Conservation (phyloP, 2,888 invertebrate species). For the Metalampra italica region DNA sequence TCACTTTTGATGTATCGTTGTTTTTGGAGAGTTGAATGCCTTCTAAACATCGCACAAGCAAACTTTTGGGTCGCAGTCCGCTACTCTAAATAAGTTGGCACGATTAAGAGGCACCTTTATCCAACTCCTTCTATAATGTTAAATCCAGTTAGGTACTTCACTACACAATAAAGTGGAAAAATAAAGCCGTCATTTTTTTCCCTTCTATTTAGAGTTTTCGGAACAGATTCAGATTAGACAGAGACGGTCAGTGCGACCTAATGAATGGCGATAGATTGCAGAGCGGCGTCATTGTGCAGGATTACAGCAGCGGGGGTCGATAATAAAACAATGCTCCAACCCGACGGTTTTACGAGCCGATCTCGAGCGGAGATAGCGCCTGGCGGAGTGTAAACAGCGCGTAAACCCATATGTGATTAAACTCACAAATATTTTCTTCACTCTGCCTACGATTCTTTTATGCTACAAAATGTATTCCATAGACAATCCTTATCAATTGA, state of each 20-base stretch:
- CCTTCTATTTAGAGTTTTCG: conserved; percentile 11
- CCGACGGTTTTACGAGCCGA: conserved; percentile 56
- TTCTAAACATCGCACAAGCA: conserved; percentile 58
- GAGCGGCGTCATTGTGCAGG: conserved; percentile 43
- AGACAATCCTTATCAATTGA: conserved; percentile 5
- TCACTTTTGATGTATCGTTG: conserved; percentile 74
- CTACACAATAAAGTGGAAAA: no score
- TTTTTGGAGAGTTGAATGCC: conserved; percentile 62
- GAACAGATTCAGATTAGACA: conserved; percentile 25
- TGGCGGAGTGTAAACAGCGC: conserved; percentile 53
- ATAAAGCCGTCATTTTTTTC: no score
- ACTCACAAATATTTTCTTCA: conserved; percentile 19
- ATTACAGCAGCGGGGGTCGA: conserved; percentile 44
- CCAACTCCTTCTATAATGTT: neutral
- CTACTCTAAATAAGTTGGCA: conserved; percentile 36
- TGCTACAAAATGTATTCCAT: conserved; percentile 2
- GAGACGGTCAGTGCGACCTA: conserved; percentile 36
- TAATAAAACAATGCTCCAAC: conserved; percentile 57
- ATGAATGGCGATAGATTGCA: conserved; percentile 52
- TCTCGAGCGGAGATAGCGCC: conserved; percentile 46
- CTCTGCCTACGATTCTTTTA: neutral
- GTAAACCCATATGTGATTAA: conserved; percentile 45
- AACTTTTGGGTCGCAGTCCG: conserved; percentile 55
- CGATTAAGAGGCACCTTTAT: conserved; percentile 32
- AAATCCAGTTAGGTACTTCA: no score